Percentiles rank a stretch among this genome's conserved stretches.
Conservation (phyloP, 2,888 invertebrate species). For the Bimastos eiseni region DNA sequence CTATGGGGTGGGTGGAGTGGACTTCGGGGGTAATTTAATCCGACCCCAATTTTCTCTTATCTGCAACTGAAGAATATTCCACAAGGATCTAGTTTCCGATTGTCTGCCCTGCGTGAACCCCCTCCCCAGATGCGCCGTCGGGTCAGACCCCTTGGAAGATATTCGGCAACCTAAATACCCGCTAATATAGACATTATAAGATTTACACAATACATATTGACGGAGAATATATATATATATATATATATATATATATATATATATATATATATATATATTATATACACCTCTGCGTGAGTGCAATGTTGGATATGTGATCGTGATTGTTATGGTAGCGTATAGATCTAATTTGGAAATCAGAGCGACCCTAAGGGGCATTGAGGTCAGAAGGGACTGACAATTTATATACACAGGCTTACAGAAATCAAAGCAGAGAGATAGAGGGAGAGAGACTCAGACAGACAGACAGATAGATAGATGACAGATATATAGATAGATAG, state of each 20-base stretch:
- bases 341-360: neutral
- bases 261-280: neutral
- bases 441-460: neutral
- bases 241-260: neutral
- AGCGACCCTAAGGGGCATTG: neutral
- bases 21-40: no score
- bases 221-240: neutral
- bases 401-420: neutral
- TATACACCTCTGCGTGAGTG: neutral
- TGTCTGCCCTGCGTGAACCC: no score
- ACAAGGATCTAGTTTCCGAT: no score
- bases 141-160: no score
- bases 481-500: neutral
- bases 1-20: no score
- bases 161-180: no score
- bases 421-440: neutral
- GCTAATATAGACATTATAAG: no score
- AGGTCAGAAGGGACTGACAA: neutral
- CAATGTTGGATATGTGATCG: neutral
- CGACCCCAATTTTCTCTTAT: no score
- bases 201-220: no score
- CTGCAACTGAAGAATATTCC: no score
- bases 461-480: neutral
- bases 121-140: no score
- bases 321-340: neutral